Conservation (phyloP, 1,140 invertebrate species). For the Nephila pilipes region DNA sequence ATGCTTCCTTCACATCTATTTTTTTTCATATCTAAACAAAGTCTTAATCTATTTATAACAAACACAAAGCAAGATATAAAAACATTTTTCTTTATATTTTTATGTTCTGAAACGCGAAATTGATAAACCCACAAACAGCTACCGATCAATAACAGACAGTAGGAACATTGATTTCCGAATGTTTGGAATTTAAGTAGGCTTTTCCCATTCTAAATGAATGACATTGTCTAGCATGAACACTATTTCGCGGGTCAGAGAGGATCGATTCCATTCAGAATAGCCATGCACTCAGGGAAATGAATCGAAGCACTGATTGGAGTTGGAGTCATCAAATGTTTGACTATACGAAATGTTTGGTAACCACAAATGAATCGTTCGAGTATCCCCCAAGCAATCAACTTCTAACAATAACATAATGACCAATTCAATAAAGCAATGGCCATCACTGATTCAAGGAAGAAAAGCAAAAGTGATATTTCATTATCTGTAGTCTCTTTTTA, state of each 20-base stretch:
- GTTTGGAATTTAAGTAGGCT: neutral
- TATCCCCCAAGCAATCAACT: neutral
- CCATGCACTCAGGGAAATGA: neutral
- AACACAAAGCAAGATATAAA: too few relatives aligned
- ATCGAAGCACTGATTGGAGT: neutral
- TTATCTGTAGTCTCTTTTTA: too few relatives aligned
- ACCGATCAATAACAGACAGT: neutral
- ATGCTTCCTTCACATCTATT: too few relatives aligned
- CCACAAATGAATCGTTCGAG: neutral
- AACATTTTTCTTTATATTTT: too few relatives aligned
- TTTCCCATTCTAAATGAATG: neutral
- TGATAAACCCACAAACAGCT: neutral
- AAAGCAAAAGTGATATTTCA: too few relatives aligned
- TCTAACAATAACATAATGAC: slow-evolving; percentile 25
- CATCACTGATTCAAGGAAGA: neutral
- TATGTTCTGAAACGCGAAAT: neutral
- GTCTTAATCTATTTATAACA: too few relatives aligned
- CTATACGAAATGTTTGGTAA: neutral
- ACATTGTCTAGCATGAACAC: neutral
- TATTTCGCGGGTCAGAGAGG: neutral
- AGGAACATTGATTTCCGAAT: neutral
- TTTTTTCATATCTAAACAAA: too few relatives aligned
- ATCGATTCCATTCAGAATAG: neutral
- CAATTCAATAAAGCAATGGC: slow-evolving; percentile 31
- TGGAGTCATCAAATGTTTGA: slow-evolving; percentile 36